Conservation (phyloP, 1,140 invertebrate genomes). For the Dryas iulia region DNA sequence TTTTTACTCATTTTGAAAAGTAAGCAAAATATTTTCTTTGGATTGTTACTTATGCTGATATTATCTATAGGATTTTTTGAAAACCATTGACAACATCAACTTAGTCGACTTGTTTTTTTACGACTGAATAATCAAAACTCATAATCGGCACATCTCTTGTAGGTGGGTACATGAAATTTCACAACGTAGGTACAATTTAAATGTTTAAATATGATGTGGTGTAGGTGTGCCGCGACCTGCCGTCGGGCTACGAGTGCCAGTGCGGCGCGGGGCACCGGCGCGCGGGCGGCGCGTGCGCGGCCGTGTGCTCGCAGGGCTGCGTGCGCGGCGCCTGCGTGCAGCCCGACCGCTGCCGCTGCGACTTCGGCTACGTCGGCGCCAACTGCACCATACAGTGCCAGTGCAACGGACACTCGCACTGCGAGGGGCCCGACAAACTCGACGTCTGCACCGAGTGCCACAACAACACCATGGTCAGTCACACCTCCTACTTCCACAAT, state of each 20-base stretch:
- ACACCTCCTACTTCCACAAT: not conserved
- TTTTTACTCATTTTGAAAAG: too few species aligned
- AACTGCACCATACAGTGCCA: slow-evolving; percentile 96
- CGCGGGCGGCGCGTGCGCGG: slow-evolving; percentile 88
- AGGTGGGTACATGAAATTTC: too few species aligned
- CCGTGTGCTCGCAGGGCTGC: slow-evolving; percentile 94
- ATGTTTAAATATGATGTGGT: too few species aligned
- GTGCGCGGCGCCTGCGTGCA: slow-evolving; percentile 91
- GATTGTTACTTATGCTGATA: too few species aligned
- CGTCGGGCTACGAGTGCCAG: slow-evolving; percentile 89
- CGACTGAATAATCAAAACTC: too few species aligned
- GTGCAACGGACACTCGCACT: slow-evolving; percentile 97
- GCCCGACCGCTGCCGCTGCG: slow-evolving; percentile 92
- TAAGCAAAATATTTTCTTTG: too few species aligned
- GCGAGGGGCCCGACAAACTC: slow-evolving; percentile 90
- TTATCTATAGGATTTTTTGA: too few species aligned
- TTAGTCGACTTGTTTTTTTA: too few species aligned
- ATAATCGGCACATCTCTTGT: too few species aligned
- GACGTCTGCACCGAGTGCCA: slow-evolving; percentile 92
- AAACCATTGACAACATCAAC: too few species aligned
- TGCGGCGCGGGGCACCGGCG: slow-evolving; percentile 88
- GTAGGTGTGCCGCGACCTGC: slow-evolving; percentile 85
- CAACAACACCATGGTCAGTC: slow-evolving; percentile 92
- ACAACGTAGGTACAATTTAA: too few species aligned
- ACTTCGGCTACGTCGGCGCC: slow-evolving; percentile 96